A percentile compares a stretch with the other conserved stretches of the same genome.
Evolutionary conservation across 2,888 invertebrate species (phyloP).

Genomic region (Gastrophysa polygoni): DNA sequence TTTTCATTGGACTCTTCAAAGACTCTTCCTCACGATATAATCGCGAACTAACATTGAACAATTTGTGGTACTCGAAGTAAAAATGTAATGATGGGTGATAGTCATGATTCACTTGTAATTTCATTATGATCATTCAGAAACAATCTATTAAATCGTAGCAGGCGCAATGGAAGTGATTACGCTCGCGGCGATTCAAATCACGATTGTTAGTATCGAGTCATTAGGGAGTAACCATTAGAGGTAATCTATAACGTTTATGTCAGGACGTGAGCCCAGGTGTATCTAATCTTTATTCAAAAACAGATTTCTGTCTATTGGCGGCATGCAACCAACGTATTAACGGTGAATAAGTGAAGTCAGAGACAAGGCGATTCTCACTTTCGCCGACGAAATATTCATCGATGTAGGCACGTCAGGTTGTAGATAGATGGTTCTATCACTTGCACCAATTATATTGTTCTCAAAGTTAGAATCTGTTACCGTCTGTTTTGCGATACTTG

Average conservation of each 20-base stretch:
- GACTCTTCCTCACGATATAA: neutral
- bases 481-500: too few species aligned
- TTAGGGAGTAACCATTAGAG: conserved; percentile 34
- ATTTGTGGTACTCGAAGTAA: neutral
- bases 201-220: conserved; percentile 36
- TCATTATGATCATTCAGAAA: conserved; percentile 21
- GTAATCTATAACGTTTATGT: conserved; percentile 33
- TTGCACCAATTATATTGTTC: too few species aligned
- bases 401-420: too few species aligned
- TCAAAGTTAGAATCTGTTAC: too few species aligned
- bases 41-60: neutral
- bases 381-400: conserved; percentile 19
- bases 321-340: neutral
- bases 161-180: conserved; percentile 29
- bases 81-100: conserved; percentile 15
- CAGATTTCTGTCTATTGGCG: conserved; percentile 18
- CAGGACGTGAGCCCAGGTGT: conserved; percentile 25
- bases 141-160: conserved; percentile 29
- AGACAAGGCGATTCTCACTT: conserved; percentile 1
- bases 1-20: conserved; percentile 2
- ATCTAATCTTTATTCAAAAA: conserved; percentile 31
- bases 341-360: neutral
- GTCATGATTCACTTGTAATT: conserved; percentile 28
- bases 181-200: conserved; percentile 34
- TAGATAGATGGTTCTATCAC: too few species aligned